Conservation (phyloP, 92 coral and sea anemone genomes). For the Porites evermanni region DNA sequence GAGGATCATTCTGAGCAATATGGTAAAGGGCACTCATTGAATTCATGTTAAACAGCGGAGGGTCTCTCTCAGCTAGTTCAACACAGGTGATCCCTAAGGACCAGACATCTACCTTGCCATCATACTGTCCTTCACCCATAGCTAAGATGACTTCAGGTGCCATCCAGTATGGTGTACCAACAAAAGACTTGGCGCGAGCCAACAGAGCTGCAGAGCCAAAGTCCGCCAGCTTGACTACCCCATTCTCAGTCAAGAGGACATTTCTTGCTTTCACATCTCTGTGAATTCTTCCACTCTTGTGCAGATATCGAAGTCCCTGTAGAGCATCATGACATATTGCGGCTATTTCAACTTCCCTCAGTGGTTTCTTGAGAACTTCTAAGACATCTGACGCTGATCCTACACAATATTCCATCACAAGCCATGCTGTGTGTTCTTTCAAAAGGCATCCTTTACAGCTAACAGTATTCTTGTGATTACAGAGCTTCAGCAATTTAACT, state of each 20-base stretch:
- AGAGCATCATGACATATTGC: conserved; percentile 95
- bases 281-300: conserved; percentile 88
- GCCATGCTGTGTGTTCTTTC: conserved; percentile 99
- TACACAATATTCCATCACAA: conserved; percentile 99
- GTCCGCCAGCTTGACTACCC: conserved; percentile 97
- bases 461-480: conserved; percentile 95
- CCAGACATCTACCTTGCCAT: conserved; percentile 99
- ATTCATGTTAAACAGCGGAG: conserved; percentile 98
- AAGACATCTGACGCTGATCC: conserved; percentile 98
- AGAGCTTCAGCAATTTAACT: conserved; percentile 95
- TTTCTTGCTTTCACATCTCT: conserved; percentile 99
- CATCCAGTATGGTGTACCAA: conserved; percentile 99
- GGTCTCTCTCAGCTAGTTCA: conserved; percentile 98
- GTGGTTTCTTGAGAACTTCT: conserved; percentile 99
- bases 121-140: conserved; percentile 99
- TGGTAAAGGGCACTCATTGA: conserved; percentile 99
- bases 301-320: conserved; percentile 88
- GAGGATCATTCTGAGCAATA: conserved; percentile 99
- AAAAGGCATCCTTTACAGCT: conserved; percentile 97
- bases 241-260: conserved; percentile 96
- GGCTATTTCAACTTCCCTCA: conserved; percentile 93
- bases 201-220: conserved; percentile 96
- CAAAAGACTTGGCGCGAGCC: conserved; percentile 98
- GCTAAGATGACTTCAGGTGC: conserved; percentile 99
- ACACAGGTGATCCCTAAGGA: conserved; percentile 97